Conservation (phyloP, 2,797 vertebrate genomes). For the Leptodactylus fallax region DNA sequence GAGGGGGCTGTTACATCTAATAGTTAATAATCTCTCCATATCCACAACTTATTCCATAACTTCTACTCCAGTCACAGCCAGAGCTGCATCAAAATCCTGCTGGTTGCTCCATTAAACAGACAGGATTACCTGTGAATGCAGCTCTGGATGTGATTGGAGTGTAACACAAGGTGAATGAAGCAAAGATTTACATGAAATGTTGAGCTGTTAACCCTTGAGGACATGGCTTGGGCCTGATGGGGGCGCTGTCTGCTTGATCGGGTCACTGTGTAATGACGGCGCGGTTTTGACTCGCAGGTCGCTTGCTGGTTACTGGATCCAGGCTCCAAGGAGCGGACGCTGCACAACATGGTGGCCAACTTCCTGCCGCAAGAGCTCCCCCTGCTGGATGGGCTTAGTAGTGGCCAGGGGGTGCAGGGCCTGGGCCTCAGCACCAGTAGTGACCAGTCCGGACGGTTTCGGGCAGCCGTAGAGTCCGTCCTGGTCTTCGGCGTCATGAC, state of each 20-base stretch:
- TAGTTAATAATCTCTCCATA: too few species aligned
- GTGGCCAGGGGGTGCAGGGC: conserved; percentile 79
- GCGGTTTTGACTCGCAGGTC: conserved; percentile 76
- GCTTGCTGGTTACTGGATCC: conserved; percentile 94
- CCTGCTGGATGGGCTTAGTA: conserved; percentile 82
- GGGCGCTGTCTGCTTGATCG: background rate
- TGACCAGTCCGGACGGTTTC: conserved; percentile 83
- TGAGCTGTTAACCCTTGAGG: background rate
- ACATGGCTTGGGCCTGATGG: background rate
- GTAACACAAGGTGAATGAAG: background rate
- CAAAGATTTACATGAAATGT: too few species aligned
- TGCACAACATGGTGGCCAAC: conserved; percentile 90
- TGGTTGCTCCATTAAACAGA: background rate
- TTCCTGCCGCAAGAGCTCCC: conserved; percentile 86
- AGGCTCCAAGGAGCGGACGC: conserved; percentile 86
- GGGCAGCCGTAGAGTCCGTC: conserved; percentile 87
- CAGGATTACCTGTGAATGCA: background rate
- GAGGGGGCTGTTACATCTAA: too few species aligned
- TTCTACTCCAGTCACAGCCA: background rate
- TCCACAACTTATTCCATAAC: background rate
- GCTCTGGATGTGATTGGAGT: background rate
- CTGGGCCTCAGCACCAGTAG: conserved; percentile 76
- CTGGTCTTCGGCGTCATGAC: conserved; percentile 83
- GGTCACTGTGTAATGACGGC: background rate
- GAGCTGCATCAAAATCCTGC: background rate